These are phyloP conservation scores for Okapia johnstoni DNA, from an alignment of 2,113 vertebrate genomes.

Conservation along the genomic window DNA sequence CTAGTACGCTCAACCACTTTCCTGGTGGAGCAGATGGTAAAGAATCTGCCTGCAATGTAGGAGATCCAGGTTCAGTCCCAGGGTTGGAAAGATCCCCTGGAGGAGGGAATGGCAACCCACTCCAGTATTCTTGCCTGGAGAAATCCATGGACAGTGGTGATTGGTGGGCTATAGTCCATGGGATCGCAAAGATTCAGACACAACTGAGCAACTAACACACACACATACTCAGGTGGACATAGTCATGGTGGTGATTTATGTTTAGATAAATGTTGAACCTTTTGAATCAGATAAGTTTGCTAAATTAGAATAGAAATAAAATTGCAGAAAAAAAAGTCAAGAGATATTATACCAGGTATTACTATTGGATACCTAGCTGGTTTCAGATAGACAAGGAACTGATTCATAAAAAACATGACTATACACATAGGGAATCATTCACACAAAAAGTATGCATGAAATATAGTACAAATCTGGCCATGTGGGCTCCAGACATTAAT, in stretches of 20 bases:
- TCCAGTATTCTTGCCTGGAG: neutral
- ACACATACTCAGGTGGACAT: neutral
- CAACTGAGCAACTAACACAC: neutral
- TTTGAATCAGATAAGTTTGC: neutral
- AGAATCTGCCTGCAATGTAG: neutral
- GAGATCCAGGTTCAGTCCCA: neutral
- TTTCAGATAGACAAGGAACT: neutral
- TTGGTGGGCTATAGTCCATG: neutral
- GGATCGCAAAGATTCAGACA: neutral
- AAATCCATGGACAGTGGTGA: neutral
- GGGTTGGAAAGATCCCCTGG: neutral
- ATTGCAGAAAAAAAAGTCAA: neutral
- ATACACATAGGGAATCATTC: neutral
- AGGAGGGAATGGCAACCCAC: neutral
- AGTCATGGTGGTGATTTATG: neutral
- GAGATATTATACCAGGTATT: neutral
- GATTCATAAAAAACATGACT: neutral
- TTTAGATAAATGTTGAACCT: neutral
- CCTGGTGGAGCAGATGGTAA: neutral
- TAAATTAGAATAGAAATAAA: neutral
- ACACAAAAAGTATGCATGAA: neutral
- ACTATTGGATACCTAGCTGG: neutral
- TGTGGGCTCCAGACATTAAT: neutral
- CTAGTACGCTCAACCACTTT: neutral
- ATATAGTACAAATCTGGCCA: neutral